phyloP scores from a whole-genome alignment of 2,797 vertebrate genomes.

The Passerculus sandwichensis region DNA sequence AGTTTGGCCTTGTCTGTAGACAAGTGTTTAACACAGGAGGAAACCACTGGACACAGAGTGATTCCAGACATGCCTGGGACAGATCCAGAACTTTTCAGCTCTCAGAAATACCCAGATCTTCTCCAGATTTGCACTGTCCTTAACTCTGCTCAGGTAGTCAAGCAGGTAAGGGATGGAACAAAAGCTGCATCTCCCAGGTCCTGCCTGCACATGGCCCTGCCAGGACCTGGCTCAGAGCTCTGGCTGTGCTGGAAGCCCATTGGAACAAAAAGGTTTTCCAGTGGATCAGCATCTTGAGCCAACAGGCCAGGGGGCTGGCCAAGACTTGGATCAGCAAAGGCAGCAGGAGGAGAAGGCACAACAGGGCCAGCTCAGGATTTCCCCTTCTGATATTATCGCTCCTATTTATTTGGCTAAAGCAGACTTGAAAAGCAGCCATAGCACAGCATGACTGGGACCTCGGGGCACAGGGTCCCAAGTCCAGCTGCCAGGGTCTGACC shows the following conservation, averaged over 20 bases:
- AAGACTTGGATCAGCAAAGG: not conserved
- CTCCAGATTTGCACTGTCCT: no score
- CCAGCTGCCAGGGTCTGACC: not conserved
- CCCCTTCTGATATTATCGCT: not conserved
- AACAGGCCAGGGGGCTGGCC: not conserved
- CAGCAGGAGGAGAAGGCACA: not conserved
- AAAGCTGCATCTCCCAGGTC: not conserved
- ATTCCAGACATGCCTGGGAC: no score
- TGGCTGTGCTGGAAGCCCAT: not conserved
- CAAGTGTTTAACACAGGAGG: no score
- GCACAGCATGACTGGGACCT: not conserved
- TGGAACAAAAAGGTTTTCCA: not conserved
- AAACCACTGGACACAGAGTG: no score
- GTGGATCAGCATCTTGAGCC: not conserved
- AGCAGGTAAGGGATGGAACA: not conserved
- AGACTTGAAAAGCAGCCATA: not conserved
- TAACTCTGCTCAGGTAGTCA: no score
- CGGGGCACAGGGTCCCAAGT: not conserved
- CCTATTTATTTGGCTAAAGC: not conserved
- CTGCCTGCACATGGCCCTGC: rapidly evolving
- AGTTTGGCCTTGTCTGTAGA: no score
- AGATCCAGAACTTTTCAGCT: no score
- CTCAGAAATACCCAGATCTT: no score
- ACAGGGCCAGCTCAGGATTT: not conserved
- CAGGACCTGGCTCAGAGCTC: not conserved